Evolutionary conservation across 2,797 vertebrate species (phyloP).

Genomic region (Luscinia megarhynchos): DNA sequence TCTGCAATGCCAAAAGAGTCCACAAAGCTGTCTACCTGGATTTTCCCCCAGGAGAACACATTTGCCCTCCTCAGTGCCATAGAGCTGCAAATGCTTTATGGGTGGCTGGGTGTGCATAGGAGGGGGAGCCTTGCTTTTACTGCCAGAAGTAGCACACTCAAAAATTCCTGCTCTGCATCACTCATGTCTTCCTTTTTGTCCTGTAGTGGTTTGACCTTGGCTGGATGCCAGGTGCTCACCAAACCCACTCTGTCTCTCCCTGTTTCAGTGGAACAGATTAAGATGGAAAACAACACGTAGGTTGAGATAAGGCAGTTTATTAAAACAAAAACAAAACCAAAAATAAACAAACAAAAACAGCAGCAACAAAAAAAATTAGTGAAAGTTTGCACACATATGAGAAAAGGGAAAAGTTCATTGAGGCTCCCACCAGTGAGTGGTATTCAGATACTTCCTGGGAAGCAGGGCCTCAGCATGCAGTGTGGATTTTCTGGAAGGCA

Average conservation of each 20-base stretch:
- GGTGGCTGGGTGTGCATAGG: not conserved
- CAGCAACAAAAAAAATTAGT: too few relatives aligned
- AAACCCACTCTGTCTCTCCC: not conserved
- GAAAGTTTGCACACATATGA: accelerated
- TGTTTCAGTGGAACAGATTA: not conserved
- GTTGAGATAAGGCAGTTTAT: not conserved
- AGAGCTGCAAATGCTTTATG: not conserved
- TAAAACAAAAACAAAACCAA: too few relatives aligned
- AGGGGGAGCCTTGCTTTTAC: not conserved
- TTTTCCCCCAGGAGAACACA: not conserved
- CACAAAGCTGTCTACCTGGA: not conserved
- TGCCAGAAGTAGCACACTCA: not conserved
- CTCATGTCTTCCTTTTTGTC: not conserved
- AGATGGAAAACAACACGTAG: accelerated
- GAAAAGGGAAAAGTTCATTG: not conserved
- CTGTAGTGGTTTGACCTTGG: not conserved
- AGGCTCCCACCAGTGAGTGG: accelerated
- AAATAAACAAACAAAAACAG: accelerated
- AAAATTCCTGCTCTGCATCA: not conserved
- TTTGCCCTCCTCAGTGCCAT: accelerated
- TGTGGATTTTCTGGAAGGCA: not conserved
- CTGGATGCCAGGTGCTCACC: not conserved
- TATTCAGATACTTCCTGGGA: accelerated
- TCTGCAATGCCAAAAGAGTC: accelerated
- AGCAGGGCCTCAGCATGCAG: not conserved